phyloP scores from a whole-genome alignment of 2,888 invertebrate genomes.

The Micropterix aruncella region DNA sequence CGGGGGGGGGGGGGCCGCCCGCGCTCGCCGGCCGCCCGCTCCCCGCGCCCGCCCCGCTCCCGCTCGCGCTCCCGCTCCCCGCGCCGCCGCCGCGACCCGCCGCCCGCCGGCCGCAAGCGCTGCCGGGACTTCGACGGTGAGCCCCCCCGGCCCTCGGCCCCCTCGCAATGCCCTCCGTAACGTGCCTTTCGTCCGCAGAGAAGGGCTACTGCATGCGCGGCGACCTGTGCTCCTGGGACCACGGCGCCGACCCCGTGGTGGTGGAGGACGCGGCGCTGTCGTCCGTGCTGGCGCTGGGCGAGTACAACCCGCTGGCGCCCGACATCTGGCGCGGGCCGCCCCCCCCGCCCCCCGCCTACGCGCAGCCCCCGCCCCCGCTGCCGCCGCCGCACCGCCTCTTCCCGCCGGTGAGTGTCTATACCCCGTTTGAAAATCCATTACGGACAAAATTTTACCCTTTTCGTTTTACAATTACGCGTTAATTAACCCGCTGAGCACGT shows the following conservation, averaged over 20 bases:
- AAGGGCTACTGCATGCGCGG: slow-evolving; percentile 94
- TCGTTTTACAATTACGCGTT: too few relatives aligned
- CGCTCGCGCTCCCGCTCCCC: slow-evolving; percentile 9
- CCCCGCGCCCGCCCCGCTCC: slow-evolving; percentile 21
- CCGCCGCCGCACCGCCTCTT: too few relatives aligned
- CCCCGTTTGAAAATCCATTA: too few relatives aligned
- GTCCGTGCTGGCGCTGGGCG: slow-evolving; percentile 28
- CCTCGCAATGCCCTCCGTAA: slow-evolving; percentile 1
- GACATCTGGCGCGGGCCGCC: slow-evolving; percentile 41
- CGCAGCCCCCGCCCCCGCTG: slow-evolving; percentile 16
- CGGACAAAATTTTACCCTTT: too few relatives aligned
- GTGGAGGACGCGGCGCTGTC: slow-evolving; percentile 64
- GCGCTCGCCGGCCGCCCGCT: slow-evolving; percentile 47
- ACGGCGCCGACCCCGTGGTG: slow-evolving; percentile 92
- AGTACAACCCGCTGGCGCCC: slow-evolving; percentile 74
- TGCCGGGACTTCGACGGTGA: slow-evolving; percentile 84
- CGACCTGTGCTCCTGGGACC: slow-evolving; percentile 93
- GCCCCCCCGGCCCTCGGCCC: slow-evolving; percentile 13
- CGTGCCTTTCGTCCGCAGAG: too few relatives aligned
- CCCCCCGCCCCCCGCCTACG: slow-evolving; percentile 18
- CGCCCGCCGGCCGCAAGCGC: slow-evolving; percentile 28
- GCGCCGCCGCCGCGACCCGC: slow-evolving; percentile 27
- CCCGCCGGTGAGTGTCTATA: too few relatives aligned
- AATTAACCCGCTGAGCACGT: too few relatives aligned
- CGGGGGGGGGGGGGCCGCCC: slow-evolving; percentile 21